Conservation (phyloP, 2,888 invertebrate species). For the Perizoma affinitatum region DNA sequence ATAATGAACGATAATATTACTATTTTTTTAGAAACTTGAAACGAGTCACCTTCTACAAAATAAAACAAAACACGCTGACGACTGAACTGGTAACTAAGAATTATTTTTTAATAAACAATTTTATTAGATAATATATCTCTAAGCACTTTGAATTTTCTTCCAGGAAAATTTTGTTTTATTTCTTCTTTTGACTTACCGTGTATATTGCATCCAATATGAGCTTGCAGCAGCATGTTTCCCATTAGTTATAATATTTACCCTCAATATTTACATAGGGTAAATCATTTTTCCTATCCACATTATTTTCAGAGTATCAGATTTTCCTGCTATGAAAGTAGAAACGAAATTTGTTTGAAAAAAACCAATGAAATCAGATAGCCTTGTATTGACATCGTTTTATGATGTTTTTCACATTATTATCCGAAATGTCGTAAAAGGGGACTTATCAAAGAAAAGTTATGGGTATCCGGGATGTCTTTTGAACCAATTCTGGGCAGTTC, state of each 20-base stretch:
- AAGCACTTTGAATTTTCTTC: neutral
- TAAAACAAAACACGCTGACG: too few relatives aligned
- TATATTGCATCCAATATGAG: constrained; percentile 36
- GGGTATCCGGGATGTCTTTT: constrained; percentile 37
- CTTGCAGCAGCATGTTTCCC: constrained; percentile 38
- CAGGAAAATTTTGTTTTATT: constrained; percentile 13
- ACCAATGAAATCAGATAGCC: constrained; percentile 37
- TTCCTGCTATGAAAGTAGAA: constrained; percentile 26
- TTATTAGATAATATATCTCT: neutral
- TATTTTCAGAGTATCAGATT: constrained; percentile 22
- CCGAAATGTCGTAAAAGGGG: constrained; percentile 36
- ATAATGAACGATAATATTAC: too few relatives aligned
- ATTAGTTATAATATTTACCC: constrained; percentile 42
- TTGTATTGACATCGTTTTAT: constrained; percentile 39
- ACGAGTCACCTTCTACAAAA: too few relatives aligned
- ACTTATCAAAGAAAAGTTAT: constrained; percentile 38
- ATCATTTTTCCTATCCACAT: constrained; percentile 34
- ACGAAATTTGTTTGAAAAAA: constrained; percentile 17
- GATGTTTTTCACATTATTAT: constrained; percentile 38
- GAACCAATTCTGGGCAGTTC: constrained; percentile 26
- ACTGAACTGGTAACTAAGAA: too few relatives aligned
- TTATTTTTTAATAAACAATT: too few relatives aligned
- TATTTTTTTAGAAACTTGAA: too few relatives aligned
- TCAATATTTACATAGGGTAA: constrained; percentile 41
- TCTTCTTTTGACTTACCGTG: constrained; percentile 14